A percentile compares a stretch with the other conserved stretches of the same genome.
These are phyloP conservation scores for Pseudochaenichthys georgianus DNA, from an alignment of 2,797 vertebrate species.

Conservation along the genomic window DNA sequence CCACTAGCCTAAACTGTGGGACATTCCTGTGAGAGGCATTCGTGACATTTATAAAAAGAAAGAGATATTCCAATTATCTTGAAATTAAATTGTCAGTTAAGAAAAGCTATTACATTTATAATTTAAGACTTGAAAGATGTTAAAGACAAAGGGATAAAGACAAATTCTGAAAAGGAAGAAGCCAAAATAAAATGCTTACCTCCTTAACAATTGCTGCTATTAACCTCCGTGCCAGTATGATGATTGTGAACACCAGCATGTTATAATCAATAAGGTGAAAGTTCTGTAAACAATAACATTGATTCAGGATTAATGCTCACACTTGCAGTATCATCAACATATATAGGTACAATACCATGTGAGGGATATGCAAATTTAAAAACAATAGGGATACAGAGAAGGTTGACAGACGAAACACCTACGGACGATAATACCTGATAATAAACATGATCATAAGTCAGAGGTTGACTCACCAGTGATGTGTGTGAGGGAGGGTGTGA, in stretches of 20 bases:
- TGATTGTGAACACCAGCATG: conserved; percentile 95
- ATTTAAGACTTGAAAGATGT: too few species aligned
- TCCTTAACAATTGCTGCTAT: conserved; percentile 97
- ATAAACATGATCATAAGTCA: not conserved
- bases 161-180: not conserved
- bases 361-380: not conserved
- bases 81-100: too few species aligned
- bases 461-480: conserved; percentile 89
- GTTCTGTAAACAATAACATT: conserved; percentile 85
- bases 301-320: conserved; percentile 1
- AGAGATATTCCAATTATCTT: too few species aligned
- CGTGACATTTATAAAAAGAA: too few species aligned
- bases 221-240: conserved; percentile 94
- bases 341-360: not conserved
- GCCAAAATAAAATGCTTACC: conserved; percentile 80
- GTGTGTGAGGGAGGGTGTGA: conserved; percentile 97
- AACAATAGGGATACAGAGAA: not conserved
- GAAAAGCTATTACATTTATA: too few species aligned
- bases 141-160: not conserved
- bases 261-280: conserved; percentile 99
- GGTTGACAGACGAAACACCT: not conserved
- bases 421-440: too few species aligned
- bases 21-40: too few species aligned
- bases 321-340: not conserved
- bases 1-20: too few species aligned